Conservation (phyloP, 2,113 vertebrate genomes). For the Mesitornis unicolor region DNA sequence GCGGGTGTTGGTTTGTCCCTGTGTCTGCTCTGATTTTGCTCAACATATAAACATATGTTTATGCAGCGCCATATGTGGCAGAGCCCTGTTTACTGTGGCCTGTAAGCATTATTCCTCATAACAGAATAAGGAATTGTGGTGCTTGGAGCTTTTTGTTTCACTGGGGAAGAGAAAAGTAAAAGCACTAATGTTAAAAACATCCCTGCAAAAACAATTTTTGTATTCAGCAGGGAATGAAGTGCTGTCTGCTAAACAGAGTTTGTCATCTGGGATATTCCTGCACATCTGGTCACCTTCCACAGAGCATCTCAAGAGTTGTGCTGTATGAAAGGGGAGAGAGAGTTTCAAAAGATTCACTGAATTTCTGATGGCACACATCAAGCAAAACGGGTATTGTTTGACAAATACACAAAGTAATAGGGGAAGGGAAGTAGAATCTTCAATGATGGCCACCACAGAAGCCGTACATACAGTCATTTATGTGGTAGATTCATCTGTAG, state of each 20-base stretch:
- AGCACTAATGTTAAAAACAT: neutral
- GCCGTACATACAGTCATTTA: neutral
- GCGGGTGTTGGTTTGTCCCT: neutral
- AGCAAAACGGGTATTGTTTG: neutral
- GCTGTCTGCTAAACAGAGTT: neutral
- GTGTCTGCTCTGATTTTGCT: neutral
- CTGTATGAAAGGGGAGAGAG: neutral
- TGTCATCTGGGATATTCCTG: neutral
- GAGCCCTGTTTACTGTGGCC: neutral
- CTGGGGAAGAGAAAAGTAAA: neutral
- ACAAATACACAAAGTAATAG: neutral
- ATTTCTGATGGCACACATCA: neutral
- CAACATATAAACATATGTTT: no score
- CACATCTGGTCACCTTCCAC: neutral
- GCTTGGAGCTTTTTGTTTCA: neutral
- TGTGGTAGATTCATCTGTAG: neutral
- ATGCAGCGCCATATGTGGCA: rapidly evolving
- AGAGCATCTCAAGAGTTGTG: neutral
- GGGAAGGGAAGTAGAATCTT: neutral
- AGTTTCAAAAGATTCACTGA: neutral
- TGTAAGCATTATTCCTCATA: neutral
- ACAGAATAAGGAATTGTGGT: neutral
- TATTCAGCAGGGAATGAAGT: neutral
- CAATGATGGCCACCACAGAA: neutral
- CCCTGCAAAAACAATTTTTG: neutral